Evolutionary conservation across 2,797 vertebrate genomes (phyloP).

Genomic region (Darevskia mixta): DNA sequence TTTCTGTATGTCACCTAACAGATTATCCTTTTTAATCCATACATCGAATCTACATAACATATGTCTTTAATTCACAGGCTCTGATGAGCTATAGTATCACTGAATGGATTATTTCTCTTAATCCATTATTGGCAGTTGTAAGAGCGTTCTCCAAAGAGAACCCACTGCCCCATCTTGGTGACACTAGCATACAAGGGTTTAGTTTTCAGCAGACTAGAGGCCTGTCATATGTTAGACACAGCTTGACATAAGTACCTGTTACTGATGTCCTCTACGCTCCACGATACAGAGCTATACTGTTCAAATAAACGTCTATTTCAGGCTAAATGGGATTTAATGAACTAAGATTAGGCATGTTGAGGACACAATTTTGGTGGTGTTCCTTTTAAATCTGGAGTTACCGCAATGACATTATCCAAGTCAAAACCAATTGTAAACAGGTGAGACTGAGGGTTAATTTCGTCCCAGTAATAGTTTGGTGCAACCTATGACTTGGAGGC

Average conservation of each 20-base stretch:
- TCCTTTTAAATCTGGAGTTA: slow-evolving; percentile 30
- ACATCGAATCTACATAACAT: slow-evolving; percentile 73
- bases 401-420: slow-evolving; percentile 1
- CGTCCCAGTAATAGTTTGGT: background rate
- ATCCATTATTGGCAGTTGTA: slow-evolving; percentile 71
- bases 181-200: slow-evolving; percentile 42
- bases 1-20: slow-evolving; percentile 74
- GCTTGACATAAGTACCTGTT: slow-evolving; percentile 43
- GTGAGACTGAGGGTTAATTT: background rate
- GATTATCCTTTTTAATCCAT: slow-evolving; percentile 77
- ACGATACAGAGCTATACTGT: background rate
- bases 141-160: slow-evolving; percentile 16
- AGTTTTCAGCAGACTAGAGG: slow-evolving; percentile 42
- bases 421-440: slow-evolving; percentile 10
- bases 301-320: slow-evolving; percentile 14
- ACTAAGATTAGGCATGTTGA: background rate
- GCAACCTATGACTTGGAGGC: background rate
- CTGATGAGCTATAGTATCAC: slow-evolving; percentile 64
- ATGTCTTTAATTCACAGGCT: slow-evolving; percentile 74
- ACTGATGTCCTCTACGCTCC: background rate
- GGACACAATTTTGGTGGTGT: slow-evolving; percentile 24
- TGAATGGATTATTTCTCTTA: slow-evolving; percentile 75
- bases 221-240: slow-evolving; percentile 51
- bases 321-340: background rate
- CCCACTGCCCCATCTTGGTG: slow-evolving; percentile 52